Base-by-base conservation (phyloP, 64 coral and sea anemone species). In the Pocillopora verrucosa region DNA sequence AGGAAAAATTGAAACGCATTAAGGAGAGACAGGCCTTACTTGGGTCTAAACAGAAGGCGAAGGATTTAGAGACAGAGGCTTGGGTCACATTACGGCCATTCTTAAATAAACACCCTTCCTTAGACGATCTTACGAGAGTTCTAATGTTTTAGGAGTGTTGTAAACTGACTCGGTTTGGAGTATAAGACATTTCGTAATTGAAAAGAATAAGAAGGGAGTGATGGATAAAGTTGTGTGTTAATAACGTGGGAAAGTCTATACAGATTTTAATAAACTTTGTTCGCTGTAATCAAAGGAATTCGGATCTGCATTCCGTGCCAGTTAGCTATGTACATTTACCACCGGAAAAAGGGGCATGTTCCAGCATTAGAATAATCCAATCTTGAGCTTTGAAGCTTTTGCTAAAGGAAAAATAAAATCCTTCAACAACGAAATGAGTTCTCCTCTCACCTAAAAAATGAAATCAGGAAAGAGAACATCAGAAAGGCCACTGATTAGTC, bases 291-390 rank as follows among this genome's bases (percentile, higher is more conserved):
- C 41, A 51, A 51, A 51, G 41, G 3, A 51, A 51, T 51, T 51
- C 7, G 41, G 41, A 51, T 4, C 41, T 51, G 41, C 41, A 51
- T 51, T 51, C 7, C 7, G 7, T 4, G 41, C 41, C 41, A 51
- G 41, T 7, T 4, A 51, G 41, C 22, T 26, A 11, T 10, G 67
- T 79, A 59, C 59, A 79, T 79, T 59, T 11, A 59, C n/a, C 58
- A 77, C 25, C 13, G 20, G 22, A 57, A 15, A n/a, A 30, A 38
- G 9, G 13, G 35, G 24, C 13, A 35, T 65, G 4, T 56, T 35
- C 16, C 24, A 76, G 5, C 19, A 24, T 91, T 38, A 94, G 72
- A 94, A 94, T 35, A 94, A 88, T 41, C 93, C 93, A 56, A 94
- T 87, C 90, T 87, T 90, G 11, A 87, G 90, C 65, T 91, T 91